Base-by-base conservation (phyloP, 2,113 vertebrate species). In the Xiphophorus hellerii region DNA sequence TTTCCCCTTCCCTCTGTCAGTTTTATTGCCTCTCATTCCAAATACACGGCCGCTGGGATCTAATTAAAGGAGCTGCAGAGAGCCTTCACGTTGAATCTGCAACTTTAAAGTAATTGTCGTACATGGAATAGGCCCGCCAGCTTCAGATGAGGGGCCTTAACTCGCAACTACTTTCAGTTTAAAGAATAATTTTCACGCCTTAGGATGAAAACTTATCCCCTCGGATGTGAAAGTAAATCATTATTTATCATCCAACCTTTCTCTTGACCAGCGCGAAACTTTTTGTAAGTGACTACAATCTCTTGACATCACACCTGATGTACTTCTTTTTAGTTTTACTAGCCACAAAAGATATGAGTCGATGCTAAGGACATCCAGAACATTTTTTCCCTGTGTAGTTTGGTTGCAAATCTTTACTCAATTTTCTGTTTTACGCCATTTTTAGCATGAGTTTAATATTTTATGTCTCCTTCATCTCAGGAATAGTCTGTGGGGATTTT, bases 1-100 rank as follows among this genome's bases (percentile, higher is more conserved):
- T 61, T 73, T 30, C 80, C 25, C 69, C 29, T 37, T 35, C 33
- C 30, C 15, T 73, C 63, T 15, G 4, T 69, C 42, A 69, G 35
- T 68, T 63, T 80, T 60, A 71, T 82, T 82, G 78, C 63, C 68
- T 77, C 66, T 85, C 65, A 28, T 62, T 82, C 69, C 39, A 79
- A 85, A 85, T 74, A 82, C 65, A 62, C 2, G 44, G 61, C 81
- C 79, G 72, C 67, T 69, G 85, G 77, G 85, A 83, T 82, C 80
- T 87, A 76, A 89, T 87, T 86, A 79, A 84, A 54, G 51, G 48
- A 77, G 63, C 73, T 14, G 48, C 25, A 25, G 76, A 30, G 25
- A 54, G 80, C 31, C 62, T 76, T 30, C 1, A 2, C 66, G 39
- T 75, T 79, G 73, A 83, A 84, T 68, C 76, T 63, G 51, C 51